Conservation (phyloP, 2,888 invertebrate genomes). For the Oeneis ivallda region DNA sequence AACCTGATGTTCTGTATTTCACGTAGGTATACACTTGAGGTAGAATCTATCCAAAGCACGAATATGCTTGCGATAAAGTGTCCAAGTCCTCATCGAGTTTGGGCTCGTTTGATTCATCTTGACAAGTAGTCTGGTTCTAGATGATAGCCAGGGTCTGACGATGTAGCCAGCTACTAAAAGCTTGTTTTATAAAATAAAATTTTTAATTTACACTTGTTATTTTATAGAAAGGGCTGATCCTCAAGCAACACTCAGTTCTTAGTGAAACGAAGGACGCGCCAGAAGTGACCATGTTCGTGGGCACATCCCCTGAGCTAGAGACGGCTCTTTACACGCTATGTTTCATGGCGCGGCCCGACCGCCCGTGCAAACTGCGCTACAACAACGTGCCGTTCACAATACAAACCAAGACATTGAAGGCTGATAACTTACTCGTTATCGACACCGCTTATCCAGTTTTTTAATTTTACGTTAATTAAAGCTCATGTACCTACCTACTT, state of each 20-base stretch:
- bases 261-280: conserved; percentile 88
- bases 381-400: conserved; percentile 71
- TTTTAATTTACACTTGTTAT: background rate
- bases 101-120: too few species aligned
- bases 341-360: conserved; percentile 89
- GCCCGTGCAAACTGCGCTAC: conserved; percentile 85
- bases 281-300: conserved; percentile 90
- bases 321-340: conserved; percentile 94
- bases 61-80: too few species aligned
- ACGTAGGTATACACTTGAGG: too few species aligned
- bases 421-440: conserved; percentile 66
- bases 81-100: too few species aligned
- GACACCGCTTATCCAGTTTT: conserved; percentile 67
- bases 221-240: conserved; percentile 88
- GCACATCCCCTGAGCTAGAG: conserved; percentile 95
- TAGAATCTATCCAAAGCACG: too few species aligned
- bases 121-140: too few species aligned
- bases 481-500: too few species aligned
- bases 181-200: too few species aligned
- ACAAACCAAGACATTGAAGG: conserved; percentile 66
- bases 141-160: too few species aligned
- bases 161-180: too few species aligned
- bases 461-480: conserved; percentile 31
- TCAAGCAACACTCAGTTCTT: conserved; percentile 88
- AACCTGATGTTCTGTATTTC: too few species aligned